A percentile compares a stretch with the other conserved stretches of the same genome.
phyloP scores from a whole-genome alignment of 2,797 vertebrate genomes.

The Alca torda region DNA sequence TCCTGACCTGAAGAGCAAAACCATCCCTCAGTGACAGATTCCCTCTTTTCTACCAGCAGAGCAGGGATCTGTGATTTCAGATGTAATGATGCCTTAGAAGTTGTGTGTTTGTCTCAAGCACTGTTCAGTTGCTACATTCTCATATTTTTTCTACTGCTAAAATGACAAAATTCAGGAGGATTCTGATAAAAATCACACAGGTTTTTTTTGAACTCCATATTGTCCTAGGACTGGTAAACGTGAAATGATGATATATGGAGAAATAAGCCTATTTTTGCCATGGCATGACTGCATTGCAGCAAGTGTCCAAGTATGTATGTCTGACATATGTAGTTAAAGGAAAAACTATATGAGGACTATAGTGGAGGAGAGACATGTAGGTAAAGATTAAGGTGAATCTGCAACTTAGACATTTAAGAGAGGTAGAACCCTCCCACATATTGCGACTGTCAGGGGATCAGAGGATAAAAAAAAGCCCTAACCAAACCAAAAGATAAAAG shows the following conservation, averaged over 20 bases:
- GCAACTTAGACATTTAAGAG: background rate
- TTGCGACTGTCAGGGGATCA: background rate
- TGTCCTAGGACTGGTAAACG: background rate
- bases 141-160: background rate
- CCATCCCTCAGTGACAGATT: background rate
- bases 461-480: background rate
- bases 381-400: background rate
- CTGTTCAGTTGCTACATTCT: background rate
- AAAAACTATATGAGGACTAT: background rate
- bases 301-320: background rate
- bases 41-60: background rate
- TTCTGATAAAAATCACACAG: background rate
- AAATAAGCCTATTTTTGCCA: background rate
- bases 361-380: background rate
- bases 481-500: background rate
- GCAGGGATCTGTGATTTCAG: background rate
- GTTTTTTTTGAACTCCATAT: background rate
- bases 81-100: background rate
- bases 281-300: background rate
- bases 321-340: background rate
- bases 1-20: background rate
- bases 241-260: background rate
- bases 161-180: background rate
- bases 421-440: background rate
- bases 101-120: accelerated